A percentile compares a stretch with the other conserved stretches of the same genome.
Evolutionary conservation across 2,797 vertebrate genomes (phyloP).

Genomic region (Lacerta viridis): DNA sequence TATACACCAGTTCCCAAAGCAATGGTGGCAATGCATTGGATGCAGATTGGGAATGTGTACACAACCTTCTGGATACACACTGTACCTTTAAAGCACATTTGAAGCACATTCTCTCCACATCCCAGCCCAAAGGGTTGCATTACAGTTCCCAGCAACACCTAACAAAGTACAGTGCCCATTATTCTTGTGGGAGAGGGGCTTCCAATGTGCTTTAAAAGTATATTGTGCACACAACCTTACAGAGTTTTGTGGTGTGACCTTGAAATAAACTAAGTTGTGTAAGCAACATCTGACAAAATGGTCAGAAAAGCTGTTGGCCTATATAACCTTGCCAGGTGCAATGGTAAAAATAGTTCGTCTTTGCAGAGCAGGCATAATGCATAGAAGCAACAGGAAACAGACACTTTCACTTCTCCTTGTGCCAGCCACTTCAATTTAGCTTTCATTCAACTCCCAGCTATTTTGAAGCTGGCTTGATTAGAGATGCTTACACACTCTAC

Average conservation of each 20-base stretch:
- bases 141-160: too few relatives aligned
- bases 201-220: too few relatives aligned
- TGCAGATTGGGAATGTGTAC: too few relatives aligned
- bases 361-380: constrained; percentile 37
- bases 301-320: constrained; percentile 39
- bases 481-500: constrained; percentile 58
- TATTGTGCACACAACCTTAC: too few relatives aligned
- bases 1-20: too few relatives aligned
- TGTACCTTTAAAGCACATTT: too few relatives aligned
- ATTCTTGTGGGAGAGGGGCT: too few relatives aligned
- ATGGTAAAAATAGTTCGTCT: neutral
- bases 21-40: too few relatives aligned
- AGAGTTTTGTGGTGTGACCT: neutral
- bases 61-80: too few relatives aligned
- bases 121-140: too few relatives aligned
- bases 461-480: constrained; percentile 53
- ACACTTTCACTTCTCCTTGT: constrained; percentile 47
- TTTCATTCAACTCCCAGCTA: constrained; percentile 18
- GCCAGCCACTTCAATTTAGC: constrained; percentile 39
- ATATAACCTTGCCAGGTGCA: neutral
- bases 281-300: constrained; percentile 15
- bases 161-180: too few relatives aligned
- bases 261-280: neutral
- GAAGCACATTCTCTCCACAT: too few relatives aligned
- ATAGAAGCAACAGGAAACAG: neutral